A percentile compares a stretch with the other conserved stretches of the same genome.
Conservation (phyloP, 2,888 invertebrate species). For the Pandemis cinnamomeana region DNA sequence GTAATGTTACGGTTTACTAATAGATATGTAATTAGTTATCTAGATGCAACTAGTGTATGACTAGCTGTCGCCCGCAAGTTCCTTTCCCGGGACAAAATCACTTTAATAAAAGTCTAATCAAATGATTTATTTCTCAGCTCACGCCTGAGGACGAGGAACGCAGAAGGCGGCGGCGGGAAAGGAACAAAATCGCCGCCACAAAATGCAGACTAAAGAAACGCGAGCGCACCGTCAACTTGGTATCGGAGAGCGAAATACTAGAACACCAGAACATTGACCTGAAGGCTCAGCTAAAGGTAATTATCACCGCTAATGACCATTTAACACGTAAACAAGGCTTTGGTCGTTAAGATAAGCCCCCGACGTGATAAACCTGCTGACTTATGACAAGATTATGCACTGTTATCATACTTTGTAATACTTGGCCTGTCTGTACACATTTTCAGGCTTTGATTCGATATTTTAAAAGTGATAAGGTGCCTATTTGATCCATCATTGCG, state of each 20-base stretch:
- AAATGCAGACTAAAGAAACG: slow-evolving; percentile 97
- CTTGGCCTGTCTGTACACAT: not conserved
- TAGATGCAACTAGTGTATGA: not conserved
- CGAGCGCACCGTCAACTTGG: slow-evolving; percentile 93
- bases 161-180: slow-evolving; percentile 92
- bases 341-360: slow-evolving; percentile 36
- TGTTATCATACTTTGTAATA: slow-evolving; percentile 19
- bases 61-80: too few relatives aligned
- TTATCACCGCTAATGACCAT: slow-evolving; percentile 29
- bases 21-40: too few relatives aligned
- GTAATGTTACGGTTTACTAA: not conserved
- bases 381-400: slow-evolving; percentile 27
- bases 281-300: slow-evolving; percentile 89
- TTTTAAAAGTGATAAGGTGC: not conserved
- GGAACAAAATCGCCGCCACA: slow-evolving; percentile 97
- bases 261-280: slow-evolving; percentile 94
- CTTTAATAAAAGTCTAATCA: not conserved
- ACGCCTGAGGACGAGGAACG: slow-evolving; percentile 97
- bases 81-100: not conserved
- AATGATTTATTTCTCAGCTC: slow-evolving; percentile 80
- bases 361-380: slow-evolving; percentile 21
- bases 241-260: slow-evolving; percentile 93
- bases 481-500: not conserved
- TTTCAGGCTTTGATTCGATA: not conserved
- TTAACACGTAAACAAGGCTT: slow-evolving; percentile 28